phyloP scores from a whole-genome alignment of 2,113 vertebrate genomes.

The Urocynchramus pylzowi region DNA sequence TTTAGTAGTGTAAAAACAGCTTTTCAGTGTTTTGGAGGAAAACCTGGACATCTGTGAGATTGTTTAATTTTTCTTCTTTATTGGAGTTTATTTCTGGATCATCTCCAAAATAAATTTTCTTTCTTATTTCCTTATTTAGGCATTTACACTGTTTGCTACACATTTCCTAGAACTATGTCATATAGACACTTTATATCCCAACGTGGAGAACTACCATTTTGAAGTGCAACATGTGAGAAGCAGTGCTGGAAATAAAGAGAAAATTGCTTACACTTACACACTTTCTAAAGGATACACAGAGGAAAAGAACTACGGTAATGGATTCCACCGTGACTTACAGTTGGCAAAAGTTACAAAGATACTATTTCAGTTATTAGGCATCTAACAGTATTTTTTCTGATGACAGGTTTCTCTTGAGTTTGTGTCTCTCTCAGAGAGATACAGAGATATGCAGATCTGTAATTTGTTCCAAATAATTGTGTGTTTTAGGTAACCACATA shows the following conservation, averaged over 20 bases:
- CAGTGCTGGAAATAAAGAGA: slow-evolving; percentile 73
- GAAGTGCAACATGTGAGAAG: slow-evolving; percentile 86
- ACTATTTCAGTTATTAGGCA: not conserved
- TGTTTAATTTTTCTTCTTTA: not conserved
- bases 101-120: not conserved
- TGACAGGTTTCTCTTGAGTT: not conserved
- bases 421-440: not conserved
- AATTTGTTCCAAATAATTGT: not conserved
- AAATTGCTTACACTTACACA: slow-evolving; percentile 85
- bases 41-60: not conserved
- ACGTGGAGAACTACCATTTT: slow-evolving; percentile 94
- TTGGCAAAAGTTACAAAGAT: not conserved
- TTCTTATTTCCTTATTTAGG: slow-evolving; percentile 71
- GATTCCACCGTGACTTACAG: not conserved
- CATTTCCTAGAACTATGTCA: slow-evolving; percentile 95
- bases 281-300: slow-evolving; percentile 87
- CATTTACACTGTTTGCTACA: slow-evolving; percentile 93
- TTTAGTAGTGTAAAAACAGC: not conserved
- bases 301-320: slow-evolving; percentile 90
- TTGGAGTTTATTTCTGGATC: not conserved
- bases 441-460: not conserved
- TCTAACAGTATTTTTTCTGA: not conserved
- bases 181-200: slow-evolving; percentile 86
- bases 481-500: not conserved
- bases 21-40: not conserved